Percentiles rank a stretch among this genome's conserved stretches.
Conservation (phyloP, 2,888 invertebrate genomes). For the Dione vanillae region DNA sequence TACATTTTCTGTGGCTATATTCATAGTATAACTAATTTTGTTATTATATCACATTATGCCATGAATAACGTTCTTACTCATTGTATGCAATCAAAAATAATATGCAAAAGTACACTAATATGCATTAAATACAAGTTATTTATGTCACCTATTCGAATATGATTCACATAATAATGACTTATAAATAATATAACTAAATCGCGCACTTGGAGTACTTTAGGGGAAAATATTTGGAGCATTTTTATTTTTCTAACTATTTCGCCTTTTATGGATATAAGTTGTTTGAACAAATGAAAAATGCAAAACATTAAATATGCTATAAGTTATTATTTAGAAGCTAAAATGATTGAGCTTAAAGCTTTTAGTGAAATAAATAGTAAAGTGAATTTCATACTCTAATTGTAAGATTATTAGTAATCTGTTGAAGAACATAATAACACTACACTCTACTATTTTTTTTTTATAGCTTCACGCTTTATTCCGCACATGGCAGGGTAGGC, state of each 20-base stretch:
- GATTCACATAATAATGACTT: conserved; percentile 33
- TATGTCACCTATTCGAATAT: conserved; percentile 54
- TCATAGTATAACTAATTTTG: conserved; percentile 10
- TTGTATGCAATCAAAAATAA: conserved; percentile 61
- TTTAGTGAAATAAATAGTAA: too few species aligned
- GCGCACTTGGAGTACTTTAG: background rate
- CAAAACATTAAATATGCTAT: background rate
- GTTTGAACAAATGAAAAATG: background rate
- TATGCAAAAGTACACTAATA: conserved; percentile 58
- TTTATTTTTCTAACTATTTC: background rate
- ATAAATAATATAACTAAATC: conserved; percentile 19
- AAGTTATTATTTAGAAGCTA: too few species aligned
- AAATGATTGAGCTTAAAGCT: too few species aligned
- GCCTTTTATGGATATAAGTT: background rate
- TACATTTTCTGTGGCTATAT: background rate
- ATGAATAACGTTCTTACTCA: conserved; percentile 59
- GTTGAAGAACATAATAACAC: too few species aligned
- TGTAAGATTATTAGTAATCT: too few species aligned
- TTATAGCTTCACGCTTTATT: too few species aligned
- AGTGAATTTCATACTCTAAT: too few species aligned
- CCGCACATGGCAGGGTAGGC: too few species aligned
- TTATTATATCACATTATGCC: conserved; percentile 31
- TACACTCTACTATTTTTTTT: too few species aligned
- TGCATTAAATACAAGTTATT: conserved; percentile 54
- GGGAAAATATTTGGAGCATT: background rate